Conservation (phyloP, 2,113 vertebrate genomes). For the Otis tarda region DNA sequence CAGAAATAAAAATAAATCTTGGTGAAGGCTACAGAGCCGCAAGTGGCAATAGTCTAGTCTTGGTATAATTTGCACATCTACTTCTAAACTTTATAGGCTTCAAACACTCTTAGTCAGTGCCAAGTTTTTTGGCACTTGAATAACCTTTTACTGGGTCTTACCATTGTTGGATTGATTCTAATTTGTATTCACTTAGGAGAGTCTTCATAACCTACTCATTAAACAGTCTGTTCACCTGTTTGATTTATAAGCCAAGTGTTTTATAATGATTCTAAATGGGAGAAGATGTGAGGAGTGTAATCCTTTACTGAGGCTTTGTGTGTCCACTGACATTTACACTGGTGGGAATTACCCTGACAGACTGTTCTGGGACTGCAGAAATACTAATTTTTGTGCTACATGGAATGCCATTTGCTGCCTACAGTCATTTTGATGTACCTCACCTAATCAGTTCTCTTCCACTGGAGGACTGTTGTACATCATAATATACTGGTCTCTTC, state of each 20-base stretch:
- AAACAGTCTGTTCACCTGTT: neutral
- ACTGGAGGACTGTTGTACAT: neutral
- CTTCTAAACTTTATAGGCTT: neutral
- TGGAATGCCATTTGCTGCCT: neutral
- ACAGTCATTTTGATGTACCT: neutral
- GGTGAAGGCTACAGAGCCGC: neutral
- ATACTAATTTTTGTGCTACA: fast-evolving
- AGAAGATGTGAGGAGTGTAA: neutral
- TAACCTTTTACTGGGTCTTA: neutral
- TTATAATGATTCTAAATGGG: neutral
- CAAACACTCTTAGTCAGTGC: neutral
- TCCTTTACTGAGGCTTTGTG: neutral
- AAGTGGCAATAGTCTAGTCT: neutral
- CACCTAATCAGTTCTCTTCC: neutral
- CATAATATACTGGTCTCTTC: neutral
- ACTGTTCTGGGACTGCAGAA: neutral
- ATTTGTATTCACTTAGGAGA: neutral
- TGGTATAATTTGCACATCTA: neutral
- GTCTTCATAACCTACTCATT: neutral
- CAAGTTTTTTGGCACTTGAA: neutral
- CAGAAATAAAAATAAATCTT: neutral
- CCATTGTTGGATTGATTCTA: neutral
- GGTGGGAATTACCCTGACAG: neutral
- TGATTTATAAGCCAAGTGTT: neutral
- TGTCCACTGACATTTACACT: neutral